Base-by-base conservation (phyloP, 1,140 invertebrate species). In the Orius laevigatus region DNA sequence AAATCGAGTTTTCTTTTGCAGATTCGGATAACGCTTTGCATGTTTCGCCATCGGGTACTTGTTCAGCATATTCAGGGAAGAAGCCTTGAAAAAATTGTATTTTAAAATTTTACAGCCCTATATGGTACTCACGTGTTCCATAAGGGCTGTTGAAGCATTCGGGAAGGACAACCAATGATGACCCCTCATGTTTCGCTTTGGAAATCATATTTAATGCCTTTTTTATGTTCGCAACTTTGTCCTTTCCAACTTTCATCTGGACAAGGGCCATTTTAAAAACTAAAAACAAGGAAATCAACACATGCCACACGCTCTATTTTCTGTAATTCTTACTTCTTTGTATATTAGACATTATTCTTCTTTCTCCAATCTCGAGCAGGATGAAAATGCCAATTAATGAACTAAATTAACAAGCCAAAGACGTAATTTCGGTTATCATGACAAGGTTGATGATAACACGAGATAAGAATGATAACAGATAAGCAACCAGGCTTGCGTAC, bases 101-200 rank as follows among this genome's bases (percentile, higher is more conserved):
- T n/a, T n/a, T n/a, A n/a, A n/a, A n/a, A n/a, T n/a, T n/a, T n/a
- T n/a, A n/a, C n/a, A n/a, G n/a, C n/a, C n/a, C n/a, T n/a, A n/a
- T n/a, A n/a, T n/a, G n/a, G 32, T 25, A 71, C 64, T 70, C 71
- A 81, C 78, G 68, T 25, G 84, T 86, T 52, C 90, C 90, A 68
- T 94, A 95, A 0, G 90, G 89, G 20, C 81, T 88, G 66, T 94
- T 95, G 58, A 94, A 96, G 59, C 89, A 94, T 70, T 96, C 90
- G 1, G 90, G 89, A 10, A 95, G 61, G 1, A 77, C 77, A 11
- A 94, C 71, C 18, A 96, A 58, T 35, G 84, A 71, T 1, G 87
- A 84, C 12, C 82, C 76, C 45, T 76, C 69, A 50, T 74, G 60
- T 57, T 81, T 81, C 2, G 86, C 88, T 48, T 75, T 68, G 55